Conservation (phyloP, 2,888 invertebrate species). For the Zygogramma bicolorata region DNA sequence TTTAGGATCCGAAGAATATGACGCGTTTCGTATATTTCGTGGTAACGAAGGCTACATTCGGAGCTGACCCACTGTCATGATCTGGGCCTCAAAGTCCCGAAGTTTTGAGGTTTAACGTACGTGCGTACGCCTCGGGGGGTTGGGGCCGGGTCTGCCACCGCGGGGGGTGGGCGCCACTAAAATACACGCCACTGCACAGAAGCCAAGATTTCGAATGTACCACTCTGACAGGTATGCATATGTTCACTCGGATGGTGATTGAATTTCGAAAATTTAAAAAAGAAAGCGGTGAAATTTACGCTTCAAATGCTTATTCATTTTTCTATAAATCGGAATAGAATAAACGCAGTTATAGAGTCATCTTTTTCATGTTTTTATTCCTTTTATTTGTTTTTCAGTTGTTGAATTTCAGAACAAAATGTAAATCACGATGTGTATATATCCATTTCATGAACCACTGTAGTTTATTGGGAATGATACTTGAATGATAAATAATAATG, state of each 20-base stretch:
- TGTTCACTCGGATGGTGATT: background rate
- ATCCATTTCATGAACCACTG: no score
- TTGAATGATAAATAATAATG: no score
- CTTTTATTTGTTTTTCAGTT: no score
- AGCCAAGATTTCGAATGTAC: conserved; percentile 43
- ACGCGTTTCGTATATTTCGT: background rate
- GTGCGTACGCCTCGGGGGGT: conserved; percentile 52
- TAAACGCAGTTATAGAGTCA: no score
- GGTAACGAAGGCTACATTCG: background rate
- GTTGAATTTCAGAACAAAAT: no score
- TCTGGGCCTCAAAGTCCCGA: background rate
- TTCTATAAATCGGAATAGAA: no score
- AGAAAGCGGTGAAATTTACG: no score
- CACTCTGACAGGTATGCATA: background rate
- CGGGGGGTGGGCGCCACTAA: conserved; percentile 59
- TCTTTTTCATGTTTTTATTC: no score
- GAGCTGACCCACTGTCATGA: background rate
- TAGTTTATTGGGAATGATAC: no score
- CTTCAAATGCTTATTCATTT: no score
- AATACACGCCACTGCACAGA: conserved; percentile 58
- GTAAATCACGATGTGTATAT: no score
- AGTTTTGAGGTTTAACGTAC: conserved; percentile 41
- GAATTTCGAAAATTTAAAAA: background rate
- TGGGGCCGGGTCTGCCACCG: conserved; percentile 56
- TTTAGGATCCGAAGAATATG: background rate